Base-by-base conservation (phyloP, 2,797 vertebrate species). In the Harpagifer antarcticus region DNA sequence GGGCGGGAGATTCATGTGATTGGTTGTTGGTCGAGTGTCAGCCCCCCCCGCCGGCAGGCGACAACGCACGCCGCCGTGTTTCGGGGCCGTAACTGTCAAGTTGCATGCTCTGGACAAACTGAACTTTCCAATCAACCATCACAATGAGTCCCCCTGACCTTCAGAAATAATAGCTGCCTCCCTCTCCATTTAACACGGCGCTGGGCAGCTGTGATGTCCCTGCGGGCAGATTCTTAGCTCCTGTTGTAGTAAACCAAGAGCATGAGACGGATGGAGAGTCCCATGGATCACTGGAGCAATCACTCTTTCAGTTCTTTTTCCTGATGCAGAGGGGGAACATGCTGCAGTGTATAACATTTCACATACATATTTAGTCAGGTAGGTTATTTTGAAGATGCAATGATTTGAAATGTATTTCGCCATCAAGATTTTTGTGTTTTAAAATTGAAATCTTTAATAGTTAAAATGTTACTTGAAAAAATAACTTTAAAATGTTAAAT, bases 121-220 rank as follows among this genome's bases (percentile, higher is more conserved):
- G 9, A 74, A 73, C 61, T 67, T 79, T 73, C 67, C 52, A 62
- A 68, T 78, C 66, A 73, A 73, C 9, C 75, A 43, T 62, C 78
- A 82, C 63, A 57, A 69, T 27, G 11, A 82, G 75, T 67, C 54
- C 53, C 27, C 9, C 47, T 77, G 86, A 88, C 82, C 86, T 89
- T 89, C 83, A 82, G 6, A 85, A 78, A 84, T 71, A 82, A 71
- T 50, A 31, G 5, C 31, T 7, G 33, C 45, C 62, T 76, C 49
- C 54, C 37, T 1, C 2, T 2, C 19, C 55, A 13, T 74, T 76
- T 43, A 11, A 61, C 78, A 72, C 5, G 43, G 80, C 76, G 58
- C 0, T 8, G 53, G 49, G 63, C 57, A 79, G 73, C 78, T 50
- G 71, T 40, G 37, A 45, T 4, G 10, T 68, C 83, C 79, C 79